Evolutionary conservation across 2,113 vertebrate genomes (phyloP), one percentile per base, ranked within the genome.

Genomic region (Aspidoscelis tigris): DNA sequence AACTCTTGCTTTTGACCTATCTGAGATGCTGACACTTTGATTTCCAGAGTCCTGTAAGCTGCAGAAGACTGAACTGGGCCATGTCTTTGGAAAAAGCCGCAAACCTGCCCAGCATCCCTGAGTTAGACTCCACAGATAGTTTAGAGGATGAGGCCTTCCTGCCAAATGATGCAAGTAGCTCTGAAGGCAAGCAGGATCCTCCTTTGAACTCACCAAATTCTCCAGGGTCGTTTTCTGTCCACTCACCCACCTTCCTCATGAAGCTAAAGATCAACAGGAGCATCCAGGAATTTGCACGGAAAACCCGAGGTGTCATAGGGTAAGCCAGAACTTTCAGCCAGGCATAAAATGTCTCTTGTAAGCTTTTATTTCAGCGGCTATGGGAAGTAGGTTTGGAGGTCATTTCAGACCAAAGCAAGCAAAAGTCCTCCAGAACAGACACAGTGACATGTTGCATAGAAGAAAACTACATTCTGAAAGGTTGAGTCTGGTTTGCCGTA

Each of bases 101-200:
- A n/a, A 24, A 26, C 26, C 14, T 88, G 71, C 86, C 81, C n/a
- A 58, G 74, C 9, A 84, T 89, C 68, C 88, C 83, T 0, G 88
- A 91, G 68, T 39, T 26, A 44, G 75, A 68, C 10, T 0, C 18
- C 0, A 3, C 10, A 12, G 12, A 55, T 4, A 18, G 1, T 3
- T 11, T 21, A 0, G 86, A 92, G 16, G 86, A 90, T 0, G 87
- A 92, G 6, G 61, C 87, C 1, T 90, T 92, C 20, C 79, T 89
- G n/a, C 87, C 89, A 22, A 81, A 41, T 44, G 64, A 69, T 4
- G 2, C 86, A 2, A 8, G 26, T 4, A 1, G 1, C 7, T 53
- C 2, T 22, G 20, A 10, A 24, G 69, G 20, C 2, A 69, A 55
- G 9, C 71, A 24, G 6, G 61, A 61, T 11, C 39, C 53, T 8